Percentiles rank a stretch among this genome's conserved stretches.
Evolutionary conservation across 2,888 invertebrate species (phyloP).

Genomic region (Cinara cedri): DNA sequence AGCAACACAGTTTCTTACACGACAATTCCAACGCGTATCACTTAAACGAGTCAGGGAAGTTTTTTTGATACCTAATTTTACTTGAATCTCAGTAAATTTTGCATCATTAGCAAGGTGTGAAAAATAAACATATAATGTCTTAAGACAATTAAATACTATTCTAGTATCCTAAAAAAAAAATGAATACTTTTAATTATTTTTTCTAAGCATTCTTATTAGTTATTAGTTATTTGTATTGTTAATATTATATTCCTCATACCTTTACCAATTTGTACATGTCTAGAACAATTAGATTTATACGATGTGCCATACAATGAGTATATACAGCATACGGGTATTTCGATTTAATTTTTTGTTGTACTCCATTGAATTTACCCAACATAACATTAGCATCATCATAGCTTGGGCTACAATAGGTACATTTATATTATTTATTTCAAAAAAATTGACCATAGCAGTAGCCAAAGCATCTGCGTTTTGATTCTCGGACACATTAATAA

Average conservation of each 20-base stretch:
- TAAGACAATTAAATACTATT: not conserved
- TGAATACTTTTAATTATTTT: not conserved
- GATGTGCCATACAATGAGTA: constrained; percentile 7
- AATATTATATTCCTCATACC: not conserved
- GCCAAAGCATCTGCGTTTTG: not conserved
- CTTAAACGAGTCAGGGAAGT: not conserved
- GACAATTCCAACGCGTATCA: not conserved
- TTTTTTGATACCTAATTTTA: not conserved
- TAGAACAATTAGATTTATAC: not conserved
- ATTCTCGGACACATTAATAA: not conserved
- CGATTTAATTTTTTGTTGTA: not conserved
- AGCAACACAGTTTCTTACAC: not conserved
- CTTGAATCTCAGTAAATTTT: not conserved
- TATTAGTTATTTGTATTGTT: not conserved
- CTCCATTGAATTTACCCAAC: not conserved
- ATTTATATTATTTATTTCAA: not conserved
- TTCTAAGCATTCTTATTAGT: not conserved
- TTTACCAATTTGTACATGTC: constrained; percentile 2
- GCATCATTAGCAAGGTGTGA: not conserved
- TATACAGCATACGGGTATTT: constrained; percentile 1
- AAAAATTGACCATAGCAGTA: not conserved
- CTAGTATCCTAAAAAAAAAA: not conserved
- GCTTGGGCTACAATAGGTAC: constrained; percentile 3
- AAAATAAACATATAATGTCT: not conserved
- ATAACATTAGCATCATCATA: constrained; percentile 8